phyloP scores from a whole-genome alignment of 2,797 vertebrate species.

The Knipowitschia caucasica region DNA sequence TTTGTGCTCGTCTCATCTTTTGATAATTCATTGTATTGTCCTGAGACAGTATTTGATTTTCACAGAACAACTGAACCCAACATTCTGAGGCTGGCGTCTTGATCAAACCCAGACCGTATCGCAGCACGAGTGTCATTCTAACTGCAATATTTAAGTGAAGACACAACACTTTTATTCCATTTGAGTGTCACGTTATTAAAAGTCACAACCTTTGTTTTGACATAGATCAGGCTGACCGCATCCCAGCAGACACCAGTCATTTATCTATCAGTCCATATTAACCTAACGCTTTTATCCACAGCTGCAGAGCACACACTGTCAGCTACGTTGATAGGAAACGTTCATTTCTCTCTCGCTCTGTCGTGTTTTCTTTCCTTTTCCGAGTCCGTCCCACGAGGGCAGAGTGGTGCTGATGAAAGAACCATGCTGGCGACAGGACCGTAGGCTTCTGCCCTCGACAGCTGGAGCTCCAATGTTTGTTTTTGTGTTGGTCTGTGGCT shows the following conservation, averaged over 20 bases:
- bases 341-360: conserved; percentile 10
- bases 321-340: conserved; percentile 2
- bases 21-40: no score
- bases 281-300: conserved; percentile 33
- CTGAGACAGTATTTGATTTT: background rate
- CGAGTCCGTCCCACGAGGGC: conserved; percentile 32
- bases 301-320: conserved; percentile 1
- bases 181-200: conserved; percentile 11
- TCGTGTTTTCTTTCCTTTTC: conserved; percentile 34
- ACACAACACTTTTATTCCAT: conserved; percentile 12
- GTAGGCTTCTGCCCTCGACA: conserved; percentile 59
- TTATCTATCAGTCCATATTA: conserved; percentile 42
- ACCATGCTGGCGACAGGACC: conserved; percentile 45
- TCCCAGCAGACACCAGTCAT: conserved; percentile 6
- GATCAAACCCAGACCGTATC: conserved; percentile 30
- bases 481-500: conserved; percentile 55
- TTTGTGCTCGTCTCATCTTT: no score
- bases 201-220: conserved; percentile 40
- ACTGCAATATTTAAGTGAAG: conserved; percentile 17
- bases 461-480: conserved; percentile 59
- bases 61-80: background rate
- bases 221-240: conserved; percentile 18
- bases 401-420: conserved; percentile 44
- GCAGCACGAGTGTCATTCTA: conserved; percentile 14
- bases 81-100: background rate